Evolutionary conservation across 2,888 invertebrate genomes (phyloP).

Genomic region (Ligdia adustata): DNA sequence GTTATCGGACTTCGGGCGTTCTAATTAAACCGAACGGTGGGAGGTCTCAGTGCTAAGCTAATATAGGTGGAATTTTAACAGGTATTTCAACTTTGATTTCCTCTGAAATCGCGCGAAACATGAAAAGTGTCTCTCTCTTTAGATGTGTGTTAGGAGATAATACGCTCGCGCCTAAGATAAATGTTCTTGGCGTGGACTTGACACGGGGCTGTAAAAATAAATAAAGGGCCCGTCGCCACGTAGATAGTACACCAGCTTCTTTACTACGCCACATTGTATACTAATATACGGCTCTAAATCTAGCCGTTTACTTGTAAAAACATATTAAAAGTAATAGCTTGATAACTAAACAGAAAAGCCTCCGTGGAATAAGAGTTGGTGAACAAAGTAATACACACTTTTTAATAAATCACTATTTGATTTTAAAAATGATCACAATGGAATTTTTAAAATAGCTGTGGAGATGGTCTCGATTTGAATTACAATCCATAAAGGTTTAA

Average conservation of each 20-base stretch:
- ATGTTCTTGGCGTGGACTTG: conserved; percentile 65
- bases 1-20: neutral
- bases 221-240: conserved; percentile 52
- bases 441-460: too few species aligned
- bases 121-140: conserved; percentile 54
- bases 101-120: conserved; percentile 46
- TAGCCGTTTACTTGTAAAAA: too few species aligned
- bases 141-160: conserved; percentile 60
- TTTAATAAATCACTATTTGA: too few species aligned
- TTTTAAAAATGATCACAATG: too few species aligned
- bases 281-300: conserved; percentile 1
- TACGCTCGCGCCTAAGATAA: conserved; percentile 61
- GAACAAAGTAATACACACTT: too few species aligned
- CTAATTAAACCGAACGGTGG: neutral
- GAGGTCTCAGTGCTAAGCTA: neutral
- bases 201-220: conserved; percentile 68
- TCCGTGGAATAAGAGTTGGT: too few species aligned
- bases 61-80: neutral
- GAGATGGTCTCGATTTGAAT: too few species aligned
- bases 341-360: too few species aligned
- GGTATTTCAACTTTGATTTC: conserved; percentile 39
- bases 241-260: conserved; percentile 1
- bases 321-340: too few species aligned
- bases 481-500: too few species aligned
- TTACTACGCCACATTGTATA: neutral